Conservation (phyloP, 2,888 invertebrate species). For the Hirtodrosophila cameraria region DNA sequence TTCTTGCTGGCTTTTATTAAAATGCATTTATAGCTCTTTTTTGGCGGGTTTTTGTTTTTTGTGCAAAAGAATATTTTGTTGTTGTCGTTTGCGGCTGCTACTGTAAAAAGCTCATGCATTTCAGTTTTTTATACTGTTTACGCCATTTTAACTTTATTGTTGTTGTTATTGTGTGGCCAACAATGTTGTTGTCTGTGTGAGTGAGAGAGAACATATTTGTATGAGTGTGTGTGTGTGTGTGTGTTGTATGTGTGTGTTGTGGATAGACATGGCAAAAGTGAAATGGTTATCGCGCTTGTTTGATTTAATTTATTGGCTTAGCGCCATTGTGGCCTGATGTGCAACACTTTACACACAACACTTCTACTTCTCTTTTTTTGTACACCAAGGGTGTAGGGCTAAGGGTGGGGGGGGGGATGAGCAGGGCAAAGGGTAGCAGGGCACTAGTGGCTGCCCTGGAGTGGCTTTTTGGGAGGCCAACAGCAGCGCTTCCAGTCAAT, state of each 20-base stretch:
- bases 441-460: constrained; percentile 22
- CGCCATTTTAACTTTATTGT: constrained; percentile 69
- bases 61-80: constrained; percentile 3
- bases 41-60: constrained; percentile 27
- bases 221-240: constrained; percentile 6
- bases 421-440: not conserved
- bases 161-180: constrained; percentile 50
- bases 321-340: constrained; percentile 81
- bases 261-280: constrained; percentile 73
- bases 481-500: constrained; percentile 66
- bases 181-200: constrained; percentile 37
- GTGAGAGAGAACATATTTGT: no score
- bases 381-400: not conserved
- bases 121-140: constrained; percentile 69
- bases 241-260: constrained; percentile 30
- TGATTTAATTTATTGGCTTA: constrained; percentile 82
- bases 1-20: constrained; percentile 48
- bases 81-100: constrained; percentile 28
- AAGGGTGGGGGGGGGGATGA: not conserved
- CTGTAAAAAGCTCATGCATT: constrained; percentile 65
- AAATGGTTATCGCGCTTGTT: constrained; percentile 78
- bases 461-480: constrained; percentile 61
- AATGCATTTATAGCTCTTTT: constrained; percentile 58
- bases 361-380: constrained; percentile 27
- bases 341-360: constrained; percentile 72